phyloP scores from a whole-genome alignment of 1,140 invertebrate species.

The Ostrea edulis region DNA sequence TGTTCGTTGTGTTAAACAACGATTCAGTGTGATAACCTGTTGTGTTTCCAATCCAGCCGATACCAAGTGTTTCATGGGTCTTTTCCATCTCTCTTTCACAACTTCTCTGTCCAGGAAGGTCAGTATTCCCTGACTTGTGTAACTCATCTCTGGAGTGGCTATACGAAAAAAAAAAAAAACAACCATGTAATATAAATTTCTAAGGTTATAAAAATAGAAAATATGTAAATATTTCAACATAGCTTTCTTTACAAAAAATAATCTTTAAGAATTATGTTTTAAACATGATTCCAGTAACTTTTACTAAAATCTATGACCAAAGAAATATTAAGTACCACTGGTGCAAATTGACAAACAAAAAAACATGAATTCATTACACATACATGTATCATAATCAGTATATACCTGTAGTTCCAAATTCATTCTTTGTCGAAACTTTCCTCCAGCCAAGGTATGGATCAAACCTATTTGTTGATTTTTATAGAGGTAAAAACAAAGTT shows the following conservation, averaged over 20 bases:
- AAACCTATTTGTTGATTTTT: constrained; percentile 33
- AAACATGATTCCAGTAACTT: no score
- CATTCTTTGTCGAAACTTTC: constrained; percentile 43
- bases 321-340: no score
- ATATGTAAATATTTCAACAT: no score
- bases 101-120: constrained; percentile 13
- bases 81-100: not conserved
- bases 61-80: not conserved
- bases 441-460: constrained; percentile 50
- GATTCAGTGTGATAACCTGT: not conserved
- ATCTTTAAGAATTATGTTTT: no score
- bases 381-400: no score
- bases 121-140: constrained; percentile 44
- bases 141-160: constrained; percentile 38
- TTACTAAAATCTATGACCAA: no score
- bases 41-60: not conserved
- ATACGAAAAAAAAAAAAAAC: not conserved
- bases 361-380: no score
- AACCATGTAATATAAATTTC: no score
- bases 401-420: constrained; percentile 49
- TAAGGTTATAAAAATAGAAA: no score
- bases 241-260: no score
- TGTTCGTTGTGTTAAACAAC: not conserved
- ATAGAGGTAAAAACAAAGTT: no score
- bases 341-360: no score